Evolutionary conservation across 2,797 vertebrate species (phyloP).

Genomic region (Neopelma chrysocephalum): DNA sequence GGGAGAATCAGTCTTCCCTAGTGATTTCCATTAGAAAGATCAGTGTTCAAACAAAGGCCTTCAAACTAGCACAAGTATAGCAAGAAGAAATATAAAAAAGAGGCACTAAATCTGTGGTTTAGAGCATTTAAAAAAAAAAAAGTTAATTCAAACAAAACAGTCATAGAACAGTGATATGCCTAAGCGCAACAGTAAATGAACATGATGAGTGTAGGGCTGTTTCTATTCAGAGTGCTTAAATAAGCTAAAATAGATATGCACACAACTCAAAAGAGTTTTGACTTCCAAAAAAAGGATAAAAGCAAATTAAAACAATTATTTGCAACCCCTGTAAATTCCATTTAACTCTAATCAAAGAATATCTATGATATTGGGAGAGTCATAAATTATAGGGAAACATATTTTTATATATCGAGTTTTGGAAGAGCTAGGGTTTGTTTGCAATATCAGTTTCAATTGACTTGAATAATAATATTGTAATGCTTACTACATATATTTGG

Average conservation of each 20-base stretch:
- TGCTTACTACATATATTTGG: neutral
- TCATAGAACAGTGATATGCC: neutral
- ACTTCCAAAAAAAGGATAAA: neutral
- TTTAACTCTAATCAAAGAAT: neutral
- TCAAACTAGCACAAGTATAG: neutral
- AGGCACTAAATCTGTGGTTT: neutral
- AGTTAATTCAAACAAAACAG: neutral
- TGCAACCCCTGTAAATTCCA: neutral
- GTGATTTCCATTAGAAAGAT: neutral
- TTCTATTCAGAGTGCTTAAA: neutral
- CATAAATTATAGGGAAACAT: neutral
- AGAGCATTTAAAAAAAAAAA: neutral
- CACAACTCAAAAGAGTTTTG: neutral
- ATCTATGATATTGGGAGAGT: neutral
- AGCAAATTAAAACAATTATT: neutral
- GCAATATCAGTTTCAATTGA: neutral
- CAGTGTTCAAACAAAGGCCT: neutral
- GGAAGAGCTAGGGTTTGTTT: neutral
- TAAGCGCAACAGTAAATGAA: neutral
- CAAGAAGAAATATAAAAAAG: neutral
- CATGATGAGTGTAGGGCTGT: neutral
- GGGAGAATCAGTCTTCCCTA: neutral
- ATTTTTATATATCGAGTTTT: neutral
- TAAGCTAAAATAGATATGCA: neutral
- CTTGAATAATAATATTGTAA: neutral